Percentiles rank a stretch among this genome's conserved stretches.
Conservation (phyloP, 2,797 vertebrate species). For the Poliocrania exsul region DNA sequence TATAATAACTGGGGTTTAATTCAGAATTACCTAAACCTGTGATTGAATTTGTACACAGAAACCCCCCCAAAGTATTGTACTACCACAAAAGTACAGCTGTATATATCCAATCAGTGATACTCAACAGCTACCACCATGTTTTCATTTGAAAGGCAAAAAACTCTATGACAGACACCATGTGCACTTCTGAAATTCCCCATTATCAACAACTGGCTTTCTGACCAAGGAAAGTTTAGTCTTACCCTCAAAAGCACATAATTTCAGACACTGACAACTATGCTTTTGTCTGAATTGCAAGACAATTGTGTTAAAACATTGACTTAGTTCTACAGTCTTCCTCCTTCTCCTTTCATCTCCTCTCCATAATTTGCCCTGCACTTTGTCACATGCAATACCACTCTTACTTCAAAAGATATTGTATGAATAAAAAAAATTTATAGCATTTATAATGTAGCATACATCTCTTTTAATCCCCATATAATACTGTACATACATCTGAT, state of each 20-base stretch:
- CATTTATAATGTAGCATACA: neutral
- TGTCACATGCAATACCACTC: neutral
- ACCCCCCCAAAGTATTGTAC: neutral
- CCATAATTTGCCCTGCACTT: neutral
- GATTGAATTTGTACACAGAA: neutral
- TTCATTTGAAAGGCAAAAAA: neutral
- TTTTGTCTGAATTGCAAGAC: neutral
- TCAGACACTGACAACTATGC: neutral
- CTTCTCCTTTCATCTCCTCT: neutral
- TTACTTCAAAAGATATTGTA: neutral
- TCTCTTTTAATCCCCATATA: neutral
- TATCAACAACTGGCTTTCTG: neutral
- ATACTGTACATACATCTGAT: neutral
- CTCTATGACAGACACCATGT: rapidly evolving
- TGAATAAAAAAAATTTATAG: neutral
- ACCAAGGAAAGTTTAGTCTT: neutral
- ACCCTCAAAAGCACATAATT: neutral
- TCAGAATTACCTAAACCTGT: neutral
- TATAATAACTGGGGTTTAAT: neutral
- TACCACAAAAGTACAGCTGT: neutral
- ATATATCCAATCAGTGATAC: neutral
- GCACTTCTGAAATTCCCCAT: neutral
- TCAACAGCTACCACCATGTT: neutral
- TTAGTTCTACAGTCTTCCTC: neutral
- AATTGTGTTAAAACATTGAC: neutral